Conservation (phyloP, 2,888 invertebrate genomes). For the Megaustenia siamemsis region DNA sequence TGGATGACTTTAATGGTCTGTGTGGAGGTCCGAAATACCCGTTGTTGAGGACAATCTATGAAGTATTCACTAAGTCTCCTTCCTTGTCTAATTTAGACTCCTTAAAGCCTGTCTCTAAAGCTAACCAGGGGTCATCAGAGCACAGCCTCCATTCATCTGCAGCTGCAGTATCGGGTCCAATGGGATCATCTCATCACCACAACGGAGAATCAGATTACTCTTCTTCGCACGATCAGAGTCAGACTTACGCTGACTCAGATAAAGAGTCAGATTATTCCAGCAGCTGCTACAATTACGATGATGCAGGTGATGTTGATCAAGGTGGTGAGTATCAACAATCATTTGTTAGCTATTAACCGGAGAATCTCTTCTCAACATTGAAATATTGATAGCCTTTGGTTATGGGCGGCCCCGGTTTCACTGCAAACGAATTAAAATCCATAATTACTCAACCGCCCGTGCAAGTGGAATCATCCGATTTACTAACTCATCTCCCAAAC, state of each 20-base stretch:
- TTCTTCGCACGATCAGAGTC: neutral
- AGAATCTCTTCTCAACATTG: no score
- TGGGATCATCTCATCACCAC: neutral
- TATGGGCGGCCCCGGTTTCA: no score
- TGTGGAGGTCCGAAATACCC: conserved; percentile 96
- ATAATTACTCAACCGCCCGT: no score
- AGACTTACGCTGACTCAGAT: neutral
- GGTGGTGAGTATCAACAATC: conserved; percentile 17
- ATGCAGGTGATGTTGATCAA: neutral
- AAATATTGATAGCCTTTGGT: no score
- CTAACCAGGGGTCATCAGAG: neutral
- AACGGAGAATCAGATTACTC: neutral
- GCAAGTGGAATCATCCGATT: no score
- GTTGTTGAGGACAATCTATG: conserved; percentile 90
- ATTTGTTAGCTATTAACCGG: no score
- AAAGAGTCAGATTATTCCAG: conserved; percentile 22
- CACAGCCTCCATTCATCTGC: conserved; percentile 9
- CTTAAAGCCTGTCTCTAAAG: neutral
- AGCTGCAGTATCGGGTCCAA: neutral
- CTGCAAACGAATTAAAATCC: no score
- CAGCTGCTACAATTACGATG: conserved; percentile 15
- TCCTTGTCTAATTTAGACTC: conserved; percentile 2
- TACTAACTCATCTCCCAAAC: no score
- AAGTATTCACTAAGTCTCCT: conserved; percentile 76
- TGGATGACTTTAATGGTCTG: conserved; percentile 94